Percentiles rank a stretch among this genome's conserved stretches.
These are phyloP conservation scores for Sparus aurata DNA, from an alignment of 2,797 vertebrate genomes.

Conservation along the genomic window DNA sequence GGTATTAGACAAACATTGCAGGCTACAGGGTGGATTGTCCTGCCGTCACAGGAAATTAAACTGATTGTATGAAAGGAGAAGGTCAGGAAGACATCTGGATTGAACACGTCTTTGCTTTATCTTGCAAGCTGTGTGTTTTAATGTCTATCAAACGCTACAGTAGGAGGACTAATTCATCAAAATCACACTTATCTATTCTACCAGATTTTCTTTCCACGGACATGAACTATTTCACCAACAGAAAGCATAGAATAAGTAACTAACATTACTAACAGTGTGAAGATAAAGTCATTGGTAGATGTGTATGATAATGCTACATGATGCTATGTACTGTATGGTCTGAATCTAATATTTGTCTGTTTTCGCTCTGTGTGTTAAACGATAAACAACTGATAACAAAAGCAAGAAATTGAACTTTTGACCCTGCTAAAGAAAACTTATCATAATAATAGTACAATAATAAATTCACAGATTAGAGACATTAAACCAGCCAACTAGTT, in stretches of 20 bases:
- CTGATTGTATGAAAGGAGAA: slow-evolving; percentile 12
- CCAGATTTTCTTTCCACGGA: no score
- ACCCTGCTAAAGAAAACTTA: background rate
- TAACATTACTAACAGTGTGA: no score
- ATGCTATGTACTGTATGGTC: background rate
- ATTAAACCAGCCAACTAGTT: background rate
- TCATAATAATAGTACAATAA: background rate
- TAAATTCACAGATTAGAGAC: background rate
- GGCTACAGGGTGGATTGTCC: slow-evolving; percentile 1
- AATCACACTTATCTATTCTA: no score
- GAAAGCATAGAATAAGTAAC: no score
- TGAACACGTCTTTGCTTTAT: slow-evolving; percentile 9
- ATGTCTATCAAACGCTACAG: no score
- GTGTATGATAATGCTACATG: no score
- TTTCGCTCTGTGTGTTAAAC: background rate
- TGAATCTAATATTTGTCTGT: background rate
- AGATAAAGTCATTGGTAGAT: no score
- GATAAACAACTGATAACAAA: background rate
- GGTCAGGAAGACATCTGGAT: slow-evolving; percentile 38
- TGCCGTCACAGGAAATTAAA: slow-evolving; percentile 38
- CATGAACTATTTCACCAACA: no score
- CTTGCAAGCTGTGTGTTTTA: background rate
- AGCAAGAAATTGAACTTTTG: background rate
- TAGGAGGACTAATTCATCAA: no score
- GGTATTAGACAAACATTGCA: slow-evolving; percentile 30